Evolutionary conservation across 2,113 vertebrate genomes (phyloP).

Genomic region (Chloroceryle aenea): DNA sequence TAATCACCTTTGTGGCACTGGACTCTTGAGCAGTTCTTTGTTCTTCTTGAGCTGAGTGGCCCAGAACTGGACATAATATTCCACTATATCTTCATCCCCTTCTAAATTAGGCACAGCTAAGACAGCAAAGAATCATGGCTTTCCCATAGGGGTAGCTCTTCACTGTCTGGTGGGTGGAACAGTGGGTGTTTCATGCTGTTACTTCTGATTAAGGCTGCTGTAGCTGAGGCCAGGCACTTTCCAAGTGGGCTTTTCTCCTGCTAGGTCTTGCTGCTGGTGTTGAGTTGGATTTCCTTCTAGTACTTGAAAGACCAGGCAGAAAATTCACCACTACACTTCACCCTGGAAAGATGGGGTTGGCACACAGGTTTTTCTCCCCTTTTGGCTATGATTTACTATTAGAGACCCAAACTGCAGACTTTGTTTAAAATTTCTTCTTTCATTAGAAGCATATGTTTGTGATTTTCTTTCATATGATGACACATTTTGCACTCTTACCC

Average conservation of each 20-base stretch:
- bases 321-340: neutral
- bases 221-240: neutral
- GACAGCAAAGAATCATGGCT: neutral
- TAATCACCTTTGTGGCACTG: too few species aligned
- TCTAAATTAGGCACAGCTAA: neutral
- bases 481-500: slow-evolving; percentile 23
- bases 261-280: neutral
- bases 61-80: too few species aligned
- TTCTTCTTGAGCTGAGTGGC: too few species aligned
- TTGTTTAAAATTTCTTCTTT: slow-evolving; percentile 6
- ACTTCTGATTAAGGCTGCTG: neutral
- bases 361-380: rapidly evolving
- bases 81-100: neutral
- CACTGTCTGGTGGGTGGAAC: neutral
- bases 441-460: slow-evolving; percentile 36
- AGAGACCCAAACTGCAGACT: neutral
- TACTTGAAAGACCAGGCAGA: neutral
- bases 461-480: slow-evolving; percentile 33
- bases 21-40: too few species aligned
- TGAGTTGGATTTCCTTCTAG: neutral
- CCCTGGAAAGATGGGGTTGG: neutral
- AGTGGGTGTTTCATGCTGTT: neutral
- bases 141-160: neutral
- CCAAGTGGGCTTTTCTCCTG: neutral
- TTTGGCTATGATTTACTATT: neutral